Conservation (phyloP, 1,140 invertebrate genomes). For the Apis laboriosa region DNA sequence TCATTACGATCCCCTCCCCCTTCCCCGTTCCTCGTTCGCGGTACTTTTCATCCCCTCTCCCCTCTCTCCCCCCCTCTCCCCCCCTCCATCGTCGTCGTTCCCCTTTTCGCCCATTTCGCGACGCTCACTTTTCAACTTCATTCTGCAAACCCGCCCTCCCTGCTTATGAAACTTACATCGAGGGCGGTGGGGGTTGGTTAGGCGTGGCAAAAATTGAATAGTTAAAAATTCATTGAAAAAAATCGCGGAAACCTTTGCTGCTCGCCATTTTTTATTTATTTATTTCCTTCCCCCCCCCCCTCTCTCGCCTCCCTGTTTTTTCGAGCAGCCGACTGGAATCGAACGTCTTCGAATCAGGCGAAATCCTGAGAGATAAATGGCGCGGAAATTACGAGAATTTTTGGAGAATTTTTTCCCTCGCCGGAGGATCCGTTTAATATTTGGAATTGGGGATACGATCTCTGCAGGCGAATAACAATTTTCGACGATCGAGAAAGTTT, state of each 20-base stretch:
- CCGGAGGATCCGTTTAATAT: neutral
- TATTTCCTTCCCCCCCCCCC: too few relatives aligned
- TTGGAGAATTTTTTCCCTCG: too few relatives aligned
- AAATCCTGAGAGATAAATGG: neutral
- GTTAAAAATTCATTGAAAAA: conserved; percentile 67
- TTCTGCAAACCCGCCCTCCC: conserved; percentile 41
- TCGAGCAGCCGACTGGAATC: neutral
- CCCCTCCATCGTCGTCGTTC: conserved; percentile 37
- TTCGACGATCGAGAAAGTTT: too few relatives aligned
- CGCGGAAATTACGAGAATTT: neutral
- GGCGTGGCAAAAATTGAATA: conserved; percentile 60
- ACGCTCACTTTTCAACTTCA: conserved; percentile 69
- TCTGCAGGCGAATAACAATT: too few relatives aligned
- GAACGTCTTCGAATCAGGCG: neutral
- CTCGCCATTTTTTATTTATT: too few relatives aligned
- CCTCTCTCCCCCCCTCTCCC: conserved; percentile 28
- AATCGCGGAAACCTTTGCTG: neutral
- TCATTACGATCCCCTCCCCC: conserved; percentile 70
- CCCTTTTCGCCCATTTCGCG: conserved; percentile 59
- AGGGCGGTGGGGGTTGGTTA: neutral
- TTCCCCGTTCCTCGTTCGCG: conserved; percentile 10
- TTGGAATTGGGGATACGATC: too few relatives aligned
- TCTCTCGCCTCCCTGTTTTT: neutral
- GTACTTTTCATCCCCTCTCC: conserved; percentile 59
- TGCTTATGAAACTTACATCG: conserved; percentile 65